Evolutionary conservation across 2,797 vertebrate species (phyloP), one percentile per base, ranked within the genome.

Genomic region (Trichosurus vulpecula): DNA sequence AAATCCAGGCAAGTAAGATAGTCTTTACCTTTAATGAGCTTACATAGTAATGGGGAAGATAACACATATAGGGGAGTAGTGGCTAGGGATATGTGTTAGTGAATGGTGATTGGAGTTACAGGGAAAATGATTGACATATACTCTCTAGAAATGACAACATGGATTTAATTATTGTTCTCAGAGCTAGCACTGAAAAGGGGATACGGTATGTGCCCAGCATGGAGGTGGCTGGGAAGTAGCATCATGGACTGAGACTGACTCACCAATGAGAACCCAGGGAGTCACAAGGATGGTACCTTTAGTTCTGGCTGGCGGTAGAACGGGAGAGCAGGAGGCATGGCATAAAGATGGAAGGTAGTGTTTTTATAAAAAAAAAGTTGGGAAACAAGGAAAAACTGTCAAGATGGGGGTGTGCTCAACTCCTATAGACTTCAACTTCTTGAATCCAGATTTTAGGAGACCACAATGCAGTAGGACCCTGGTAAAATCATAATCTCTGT

Each of bases 321-420:
- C 61, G 41, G 16, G 61, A 74, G 35, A 41, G 14, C 14, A 74
- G 61, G 35, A 3, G 8, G 61, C 35, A 74, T 41, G 6, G n/a
- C 35, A 41, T 52, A 92, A 47, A 95, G 92, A 92, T 11, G 47
- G 29, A 74, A 97, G 91, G 74, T 12, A 74, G 95, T 6, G 22
- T 47, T 95, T 95, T 97, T 54, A 92, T 61, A 31, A 94, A 96
- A 90, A 87, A 51, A n/a, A 11, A 41, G 93, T 54, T 47, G 52
- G 57, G 35, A 90, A 91, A 66, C 91, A n/a, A 6, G 31, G 12
- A 31, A 16, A 31, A 91, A 90, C 54, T 96, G 55, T 52, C 30
- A 93, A 51, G 61, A 74, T 74, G 35, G 61, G 57, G 27, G 57
- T 61, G 4, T 3, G n/a, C 66, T 92, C 90, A 52, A 94, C 56